These are phyloP conservation scores for Fringilla coelebs DNA, from an alignment of 2,797 vertebrate species.

Conservation along the genomic window DNA sequence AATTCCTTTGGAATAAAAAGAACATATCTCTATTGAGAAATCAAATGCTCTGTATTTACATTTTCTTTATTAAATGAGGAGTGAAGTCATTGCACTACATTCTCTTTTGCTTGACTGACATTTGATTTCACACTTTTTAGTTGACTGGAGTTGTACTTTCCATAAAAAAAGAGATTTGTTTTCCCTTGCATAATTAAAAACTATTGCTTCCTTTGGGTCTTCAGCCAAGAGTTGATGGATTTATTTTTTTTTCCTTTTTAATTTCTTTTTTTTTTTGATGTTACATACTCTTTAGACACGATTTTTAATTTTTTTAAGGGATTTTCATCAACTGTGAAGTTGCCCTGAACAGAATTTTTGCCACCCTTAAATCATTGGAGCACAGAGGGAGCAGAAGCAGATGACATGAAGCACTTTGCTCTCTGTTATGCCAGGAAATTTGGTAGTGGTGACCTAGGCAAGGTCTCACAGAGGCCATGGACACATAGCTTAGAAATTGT, in stretches of 20 bases:
- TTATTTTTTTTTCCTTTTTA: neutral
- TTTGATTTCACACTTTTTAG: conserved; percentile 54
- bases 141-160: conserved; percentile 31
- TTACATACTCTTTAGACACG: neutral
- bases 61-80: conserved; percentile 50
- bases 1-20: conserved; percentile 54
- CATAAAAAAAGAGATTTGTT: conserved; percentile 25
- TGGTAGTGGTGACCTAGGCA: neutral
- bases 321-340: neutral
- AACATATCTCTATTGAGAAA: conserved; percentile 50
- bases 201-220: neutral
- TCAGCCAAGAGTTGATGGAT: neutral
- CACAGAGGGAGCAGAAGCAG: neutral
- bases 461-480: neutral
- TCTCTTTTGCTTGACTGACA: conserved; percentile 58
- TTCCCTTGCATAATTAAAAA: conserved; percentile 14
- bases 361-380: neutral
- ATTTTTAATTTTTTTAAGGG: neutral
- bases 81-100: conserved; percentile 51
- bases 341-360: neutral
- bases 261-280: neutral
- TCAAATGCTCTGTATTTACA: conserved; percentile 37
- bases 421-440: neutral
- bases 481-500: neutral
- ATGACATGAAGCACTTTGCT: neutral